Percentiles rank a stretch among this genome's conserved stretches.
These are phyloP conservation scores for Eurytemora carolleeae DNA, from an alignment of 1,140 invertebrate species.

Conservation along the genomic window DNA sequence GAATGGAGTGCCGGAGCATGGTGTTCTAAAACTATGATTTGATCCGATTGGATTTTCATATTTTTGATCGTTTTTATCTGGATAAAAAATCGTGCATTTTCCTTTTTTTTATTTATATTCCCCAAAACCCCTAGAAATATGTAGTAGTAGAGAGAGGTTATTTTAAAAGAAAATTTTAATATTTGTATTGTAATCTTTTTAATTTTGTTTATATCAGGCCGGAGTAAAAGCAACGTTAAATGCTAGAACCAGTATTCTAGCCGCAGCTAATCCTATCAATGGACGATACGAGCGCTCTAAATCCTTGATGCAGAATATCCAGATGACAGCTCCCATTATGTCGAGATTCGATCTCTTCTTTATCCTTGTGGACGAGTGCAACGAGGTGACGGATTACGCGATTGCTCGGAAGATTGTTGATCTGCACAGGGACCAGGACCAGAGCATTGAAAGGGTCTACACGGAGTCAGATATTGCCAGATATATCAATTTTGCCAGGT, in stretches of 20 bases:
- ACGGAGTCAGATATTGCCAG: conserved; percentile 63
- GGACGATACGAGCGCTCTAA: conserved; percentile 87
- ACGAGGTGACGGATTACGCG: conserved; percentile 78
- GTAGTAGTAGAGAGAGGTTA: background rate
- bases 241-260: conserved; percentile 89
- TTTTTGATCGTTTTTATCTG: conserved; percentile 5
- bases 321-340: conserved; percentile 90
- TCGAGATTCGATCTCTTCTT: conserved; percentile 98
- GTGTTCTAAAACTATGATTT: too few species aligned
- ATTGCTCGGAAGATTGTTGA: conserved; percentile 77
- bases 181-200: background rate
- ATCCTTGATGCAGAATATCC: conserved; percentile 84
- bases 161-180: background rate
- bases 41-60: conserved; percentile 26
- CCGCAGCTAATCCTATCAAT: conserved; percentile 90
- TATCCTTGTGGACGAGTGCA: conserved; percentile 86
- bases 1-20: too few species aligned
- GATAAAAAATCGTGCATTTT: too few species aligned
- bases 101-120: background rate
- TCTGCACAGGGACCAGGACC: conserved; percentile 60
- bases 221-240: conserved; percentile 93
- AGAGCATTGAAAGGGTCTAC: conserved; percentile 55
- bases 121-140: too few species aligned
- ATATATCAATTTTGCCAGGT: conserved; percentile 76
- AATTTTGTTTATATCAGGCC: conserved; percentile 43